Base-by-base conservation (phyloP, 2,113 vertebrate genomes). In the Dicrurus megarhynchus region DNA sequence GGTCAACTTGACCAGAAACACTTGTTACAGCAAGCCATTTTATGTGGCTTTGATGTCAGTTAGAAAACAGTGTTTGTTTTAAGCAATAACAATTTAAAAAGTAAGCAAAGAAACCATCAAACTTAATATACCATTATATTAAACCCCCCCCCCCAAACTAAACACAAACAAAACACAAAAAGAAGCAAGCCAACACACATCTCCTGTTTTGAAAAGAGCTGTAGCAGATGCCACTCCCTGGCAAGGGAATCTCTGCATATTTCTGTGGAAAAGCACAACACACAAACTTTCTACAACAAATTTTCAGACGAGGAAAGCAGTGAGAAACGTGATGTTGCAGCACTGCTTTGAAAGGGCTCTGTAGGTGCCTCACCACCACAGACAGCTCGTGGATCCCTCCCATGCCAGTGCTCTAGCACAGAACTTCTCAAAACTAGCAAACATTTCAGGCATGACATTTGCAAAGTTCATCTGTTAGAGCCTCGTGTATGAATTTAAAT, bases 371-470 rank as follows among this genome's bases (percentile, higher is more conserved):
- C 55, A n/a, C 11, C 18, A 5, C 60, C 41, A 74, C 53, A 73
- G 30, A 37, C 33, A 74, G 39, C 60, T 15, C 2, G 0, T 21
- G 33, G 22, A 8, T 46, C 75, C 69, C 28, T 49, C 53, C 61
- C 33, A n/a, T n/a, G 37, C 41, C 24, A 15, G 5, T 12, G 53
- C 35, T n/a, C 0, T 0, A 60, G 46, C 39, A 15, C 1, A 13
- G 28, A 35, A n/a, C 30, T 32, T 68, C 68, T 47, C 79, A 74
- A 88, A 88, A 17, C 8, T 2, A 17, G 18, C 41, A 74, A 80
- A 70, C 4, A 6, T 37, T 70, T 82, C 28, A 32, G 50, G 49
- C 55, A 55, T 60, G 69, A 47, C 35, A 42, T 16, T 90, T 82
- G 20, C 35, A 30, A 59, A 75, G 75, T 56, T 65, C 37, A 83